phyloP scores from a whole-genome alignment of 2,113 vertebrate species.

The Panurus biarmicus region DNA sequence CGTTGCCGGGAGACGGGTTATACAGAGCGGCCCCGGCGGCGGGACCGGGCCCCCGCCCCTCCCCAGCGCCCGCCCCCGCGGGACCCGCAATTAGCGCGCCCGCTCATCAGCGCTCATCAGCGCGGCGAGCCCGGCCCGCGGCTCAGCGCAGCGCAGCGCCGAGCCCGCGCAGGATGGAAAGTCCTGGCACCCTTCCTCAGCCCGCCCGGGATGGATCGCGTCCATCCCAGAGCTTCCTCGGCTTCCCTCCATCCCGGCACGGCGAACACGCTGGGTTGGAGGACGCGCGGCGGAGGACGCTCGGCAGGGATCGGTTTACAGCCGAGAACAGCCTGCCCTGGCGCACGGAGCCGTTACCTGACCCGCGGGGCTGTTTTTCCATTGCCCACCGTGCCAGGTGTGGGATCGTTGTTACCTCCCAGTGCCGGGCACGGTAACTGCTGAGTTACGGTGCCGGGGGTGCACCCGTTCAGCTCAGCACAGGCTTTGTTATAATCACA shows the following conservation, averaged over 20 bases:
- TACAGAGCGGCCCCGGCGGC: constrained; percentile 47
- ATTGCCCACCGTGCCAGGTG: not conserved
- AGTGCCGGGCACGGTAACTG: not conserved
- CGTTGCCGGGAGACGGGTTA: constrained; percentile 70
- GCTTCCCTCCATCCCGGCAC: not conserved
- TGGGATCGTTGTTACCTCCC: not conserved
- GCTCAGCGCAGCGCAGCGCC: not conserved
- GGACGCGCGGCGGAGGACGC: not conserved
- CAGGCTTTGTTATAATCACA: not conserved
- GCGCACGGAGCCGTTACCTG: not conserved
- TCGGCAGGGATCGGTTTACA: not conserved
- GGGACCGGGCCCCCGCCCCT: not conserved
- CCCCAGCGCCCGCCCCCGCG: constrained; percentile 5
- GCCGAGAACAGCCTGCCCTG: not conserved
- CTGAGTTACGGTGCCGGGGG: accelerated
- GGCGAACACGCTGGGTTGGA: not conserved
- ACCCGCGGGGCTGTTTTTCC: not conserved
- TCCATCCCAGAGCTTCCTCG: not conserved
- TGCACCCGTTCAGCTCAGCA: not conserved
- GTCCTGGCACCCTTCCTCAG: not conserved
- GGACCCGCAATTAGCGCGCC: not conserved
- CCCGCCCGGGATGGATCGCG: not conserved
- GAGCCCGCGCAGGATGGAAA: accelerated
- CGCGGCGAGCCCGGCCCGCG: not conserved
- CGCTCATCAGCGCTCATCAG: not conserved